Conservation (phyloP, 1,140 invertebrate species). For the Orussus abietinus region DNA sequence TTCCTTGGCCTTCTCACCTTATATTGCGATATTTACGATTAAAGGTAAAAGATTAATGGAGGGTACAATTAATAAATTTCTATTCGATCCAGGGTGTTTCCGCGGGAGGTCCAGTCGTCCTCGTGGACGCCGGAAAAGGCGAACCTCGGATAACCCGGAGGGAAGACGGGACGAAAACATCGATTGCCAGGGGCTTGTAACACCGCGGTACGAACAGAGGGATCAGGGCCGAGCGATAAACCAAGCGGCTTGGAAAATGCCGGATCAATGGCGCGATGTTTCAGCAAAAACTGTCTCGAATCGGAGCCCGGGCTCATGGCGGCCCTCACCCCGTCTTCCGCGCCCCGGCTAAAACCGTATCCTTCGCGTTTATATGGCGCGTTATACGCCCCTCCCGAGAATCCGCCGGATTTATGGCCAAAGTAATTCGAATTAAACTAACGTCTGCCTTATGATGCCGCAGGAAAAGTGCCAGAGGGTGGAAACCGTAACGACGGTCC, state of each 20-base stretch:
- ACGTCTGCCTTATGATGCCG: constrained; percentile 37
- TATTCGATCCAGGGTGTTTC: too few relatives aligned
- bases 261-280: constrained; percentile 21
- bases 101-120: too few relatives aligned
- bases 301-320: constrained; percentile 20
- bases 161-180: constrained; percentile 8
- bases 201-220: constrained; percentile 8
- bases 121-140: neutral
- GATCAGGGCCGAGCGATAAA: constrained; percentile 13
- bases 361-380: constrained; percentile 34
- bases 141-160: constrained; percentile 9
- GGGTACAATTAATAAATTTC: too few relatives aligned
- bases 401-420: constrained; percentile 42
- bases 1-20: too few relatives aligned
- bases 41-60: too few relatives aligned
- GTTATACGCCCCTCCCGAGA: constrained; percentile 31
- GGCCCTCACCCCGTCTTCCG: constrained; percentile 4
- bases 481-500: too few relatives aligned
- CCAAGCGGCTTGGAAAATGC: constrained; percentile 25
- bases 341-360: too few relatives aligned
- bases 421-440: constrained; percentile 49
- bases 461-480: constrained; percentile 26
- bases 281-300: constrained; percentile 26
- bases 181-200: constrained; percentile 7
- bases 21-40: too few relatives aligned